Percentiles rank a stretch among this genome's conserved stretches.
Conservation (phyloP, 2,113 vertebrate genomes). For the Petaurus breviceps region DNA sequence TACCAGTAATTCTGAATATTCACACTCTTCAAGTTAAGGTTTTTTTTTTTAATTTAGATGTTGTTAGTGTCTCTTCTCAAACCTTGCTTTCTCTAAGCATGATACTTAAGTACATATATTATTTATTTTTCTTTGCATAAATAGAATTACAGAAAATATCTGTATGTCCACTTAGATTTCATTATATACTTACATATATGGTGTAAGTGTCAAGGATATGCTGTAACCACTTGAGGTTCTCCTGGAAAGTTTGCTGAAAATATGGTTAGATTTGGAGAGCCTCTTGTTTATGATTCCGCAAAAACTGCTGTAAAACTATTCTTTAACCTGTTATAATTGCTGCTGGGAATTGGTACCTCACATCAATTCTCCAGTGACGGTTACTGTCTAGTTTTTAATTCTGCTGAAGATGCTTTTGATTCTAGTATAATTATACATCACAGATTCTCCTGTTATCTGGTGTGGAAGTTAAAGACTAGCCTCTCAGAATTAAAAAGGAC, state of each 20-base stretch:
- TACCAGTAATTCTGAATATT: background rate
- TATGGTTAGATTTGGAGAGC: background rate
- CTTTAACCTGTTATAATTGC: slow-evolving; percentile 9
- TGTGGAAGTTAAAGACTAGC: slow-evolving; percentile 4
- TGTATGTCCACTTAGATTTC: background rate
- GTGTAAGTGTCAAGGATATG: background rate
- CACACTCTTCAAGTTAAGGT: background rate
- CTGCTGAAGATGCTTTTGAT: slow-evolving; percentile 36
- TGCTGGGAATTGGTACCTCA: background rate
- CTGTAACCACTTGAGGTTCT: background rate
- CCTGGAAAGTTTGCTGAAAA: background rate
- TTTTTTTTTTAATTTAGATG: background rate
- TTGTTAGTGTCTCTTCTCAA: background rate
- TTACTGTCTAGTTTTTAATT: slow-evolving; percentile 27
- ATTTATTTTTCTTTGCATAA: background rate
- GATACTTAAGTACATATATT: background rate
- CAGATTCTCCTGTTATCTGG: slow-evolving; percentile 37
- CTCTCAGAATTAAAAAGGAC: background rate
- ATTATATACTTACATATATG: background rate
- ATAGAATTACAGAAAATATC: background rate
- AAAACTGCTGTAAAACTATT: background rate
- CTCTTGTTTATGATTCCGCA: background rate
- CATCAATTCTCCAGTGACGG: slow-evolving; percentile 3
- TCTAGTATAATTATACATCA: slow-evolving; percentile 38
- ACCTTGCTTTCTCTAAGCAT: background rate